These are phyloP conservation scores for Aphodius sticticus DNA, from an alignment of 2,888 invertebrate species.

Conservation along the genomic window DNA sequence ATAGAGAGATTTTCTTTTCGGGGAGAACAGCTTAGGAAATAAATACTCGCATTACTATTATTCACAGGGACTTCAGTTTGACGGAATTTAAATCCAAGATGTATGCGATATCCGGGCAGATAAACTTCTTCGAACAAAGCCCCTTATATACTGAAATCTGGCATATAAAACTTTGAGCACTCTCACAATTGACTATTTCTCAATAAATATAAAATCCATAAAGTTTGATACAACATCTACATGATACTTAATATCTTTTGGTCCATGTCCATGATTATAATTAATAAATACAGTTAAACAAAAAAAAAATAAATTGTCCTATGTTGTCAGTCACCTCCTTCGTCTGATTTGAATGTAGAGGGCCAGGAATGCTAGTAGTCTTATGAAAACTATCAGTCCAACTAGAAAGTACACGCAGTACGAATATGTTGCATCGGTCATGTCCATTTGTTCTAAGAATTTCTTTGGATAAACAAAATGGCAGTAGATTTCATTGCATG, in stretches of 20 bases:
- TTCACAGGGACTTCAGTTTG: background rate
- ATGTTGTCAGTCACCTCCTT: slow-evolving; percentile 29
- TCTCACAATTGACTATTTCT: background rate
- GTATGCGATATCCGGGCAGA: no score
- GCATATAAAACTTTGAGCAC: slow-evolving; percentile 6
- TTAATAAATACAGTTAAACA: slow-evolving; percentile 7
- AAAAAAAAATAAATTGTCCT: slow-evolving; percentile 13
- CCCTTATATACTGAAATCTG: background rate
- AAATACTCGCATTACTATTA: background rate
- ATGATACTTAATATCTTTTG: slow-evolving; percentile 22
- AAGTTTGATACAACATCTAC: slow-evolving; percentile 12
- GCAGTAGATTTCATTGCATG: slow-evolving; percentile 79
- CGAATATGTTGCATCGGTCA: slow-evolving; percentile 72
- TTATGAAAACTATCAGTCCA: slow-evolving; percentile 68
- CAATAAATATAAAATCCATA: background rate
- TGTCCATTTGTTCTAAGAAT: slow-evolving; percentile 79
- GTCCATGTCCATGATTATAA: slow-evolving; percentile 12
- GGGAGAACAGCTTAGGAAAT: background rate
- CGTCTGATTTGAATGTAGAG: slow-evolving; percentile 35
- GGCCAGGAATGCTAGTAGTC: slow-evolving; percentile 65
- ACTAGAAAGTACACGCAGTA: slow-evolving; percentile 72
- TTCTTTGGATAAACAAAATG: slow-evolving; percentile 74
- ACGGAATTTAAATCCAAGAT: background rate
- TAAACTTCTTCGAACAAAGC: background rate
- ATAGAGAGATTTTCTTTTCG: background rate